Evolutionary conservation across 2,888 invertebrate species (phyloP).

Genomic region (Muscina levida): DNA sequence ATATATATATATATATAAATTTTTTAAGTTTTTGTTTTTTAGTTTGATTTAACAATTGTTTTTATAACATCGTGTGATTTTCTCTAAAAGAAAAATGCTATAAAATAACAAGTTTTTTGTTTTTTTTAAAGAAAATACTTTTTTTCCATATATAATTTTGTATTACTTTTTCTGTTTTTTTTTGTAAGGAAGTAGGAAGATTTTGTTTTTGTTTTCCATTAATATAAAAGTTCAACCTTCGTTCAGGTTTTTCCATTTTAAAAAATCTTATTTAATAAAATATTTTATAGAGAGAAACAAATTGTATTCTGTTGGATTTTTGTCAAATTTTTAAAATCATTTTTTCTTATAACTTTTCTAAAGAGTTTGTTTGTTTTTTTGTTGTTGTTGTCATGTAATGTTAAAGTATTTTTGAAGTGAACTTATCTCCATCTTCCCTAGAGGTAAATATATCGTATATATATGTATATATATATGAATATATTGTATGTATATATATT

Average conservation of each 20-base stretch:
- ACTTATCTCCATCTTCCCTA: constrained; percentile 47
- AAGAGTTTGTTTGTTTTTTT: constrained; percentile 16
- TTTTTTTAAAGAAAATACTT: constrained; percentile 52
- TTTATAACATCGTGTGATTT: constrained; percentile 49
- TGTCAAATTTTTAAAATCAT: constrained; percentile 44
- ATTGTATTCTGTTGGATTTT: not conserved
- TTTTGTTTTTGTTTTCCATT: constrained; percentile 35
- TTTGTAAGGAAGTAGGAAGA: not conserved
- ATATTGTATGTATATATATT: constrained; percentile 61
- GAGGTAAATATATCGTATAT: constrained; percentile 67
- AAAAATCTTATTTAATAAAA: constrained; percentile 65
- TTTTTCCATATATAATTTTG: not conserved
- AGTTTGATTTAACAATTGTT: constrained; percentile 60
- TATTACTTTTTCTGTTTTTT: too few species aligned
- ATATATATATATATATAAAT: constrained; percentile 62
- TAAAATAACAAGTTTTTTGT: constrained; percentile 61
- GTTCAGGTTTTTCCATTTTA: constrained; percentile 41
- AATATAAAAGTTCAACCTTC: constrained; percentile 18
- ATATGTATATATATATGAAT: constrained; percentile 66
- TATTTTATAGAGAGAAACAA: constrained; percentile 46
- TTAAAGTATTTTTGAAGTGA: constrained; percentile 71
- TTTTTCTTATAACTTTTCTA: constrained; percentile 42
- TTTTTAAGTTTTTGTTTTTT: constrained; percentile 54
- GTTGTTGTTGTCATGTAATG: constrained; percentile 69
- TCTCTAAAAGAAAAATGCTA: constrained; percentile 52